Base-by-base conservation (phyloP, 1,140 invertebrate genomes). In the Dreissena polymorpha region DNA sequence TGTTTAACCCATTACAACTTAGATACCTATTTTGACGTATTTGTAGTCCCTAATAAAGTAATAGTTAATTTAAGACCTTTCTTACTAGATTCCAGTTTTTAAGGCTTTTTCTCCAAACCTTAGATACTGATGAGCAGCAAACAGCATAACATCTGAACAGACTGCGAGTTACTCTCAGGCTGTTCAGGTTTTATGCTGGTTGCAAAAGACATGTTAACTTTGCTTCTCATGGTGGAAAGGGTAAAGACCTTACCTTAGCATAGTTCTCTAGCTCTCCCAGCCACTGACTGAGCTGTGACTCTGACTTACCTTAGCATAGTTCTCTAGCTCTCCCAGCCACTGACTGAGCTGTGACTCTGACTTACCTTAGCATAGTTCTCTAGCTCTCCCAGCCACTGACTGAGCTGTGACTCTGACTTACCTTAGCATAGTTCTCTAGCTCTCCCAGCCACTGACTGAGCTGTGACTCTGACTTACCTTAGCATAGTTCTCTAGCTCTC, bases 341-440 rank as follows among this genome's bases (percentile, higher is more conserved):
- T 81, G 78, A 53, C 69, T 73, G 21, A 81, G 70, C 39, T 81
- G 78, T 8, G 78, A 81, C 23, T 81, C 78, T 21, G 51, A 73
- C 16, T 81, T n/a, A n/a, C n/a, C n/a, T n/a, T n/a, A n/a, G n/a
- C n/a, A 73, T 81, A 81, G 78, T 81, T 81, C 63, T 81, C 78
- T 6, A 81, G 70, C 65, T 81, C 78, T 16, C 78, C 70, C 14
- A 81, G 78, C 78, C 78, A 81, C 49, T 81, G 78, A 53, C 69
- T 73, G 21, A 81, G 70, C 39, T 81, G 78, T 8, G 78, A 81
- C 23, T 81, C 78, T 21, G 51, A 73, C 16, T 81, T n/a, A n/a
- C n/a, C n/a, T n/a, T n/a, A n/a, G n/a, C n/a, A 73, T 81, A 81
- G 78, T 81, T 81, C 63, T 81, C 78, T 6, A 81, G 70, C 65